Conservation (phyloP, 1,140 invertebrate genomes). For the Drosophila suzukii region DNA sequence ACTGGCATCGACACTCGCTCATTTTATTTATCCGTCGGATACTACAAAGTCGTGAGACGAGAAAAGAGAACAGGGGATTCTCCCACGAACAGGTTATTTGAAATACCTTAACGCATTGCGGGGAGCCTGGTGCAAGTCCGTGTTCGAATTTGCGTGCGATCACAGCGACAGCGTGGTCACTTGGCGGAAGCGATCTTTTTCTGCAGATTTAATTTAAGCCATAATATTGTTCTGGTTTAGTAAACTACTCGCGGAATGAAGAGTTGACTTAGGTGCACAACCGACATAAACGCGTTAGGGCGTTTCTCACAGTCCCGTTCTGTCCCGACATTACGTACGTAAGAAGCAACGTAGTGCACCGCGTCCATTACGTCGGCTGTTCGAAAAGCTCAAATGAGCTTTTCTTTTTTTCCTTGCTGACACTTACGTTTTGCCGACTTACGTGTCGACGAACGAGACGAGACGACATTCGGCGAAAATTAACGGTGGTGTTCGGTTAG, state of each 20-base stretch:
- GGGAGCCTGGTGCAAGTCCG: not conserved
- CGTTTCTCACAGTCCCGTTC: constrained; percentile 13
- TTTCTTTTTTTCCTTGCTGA: constrained; percentile 7
- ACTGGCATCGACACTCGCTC: constrained; percentile 7
- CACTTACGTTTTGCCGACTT: too few relatives aligned
- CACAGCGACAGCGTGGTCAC: not conserved
- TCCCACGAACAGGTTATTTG: not conserved
- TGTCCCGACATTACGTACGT: not conserved
- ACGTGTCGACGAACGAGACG: too few relatives aligned
- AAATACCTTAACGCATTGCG: constrained; percentile 24
- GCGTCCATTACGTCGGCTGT: not conserved
- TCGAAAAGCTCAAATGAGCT: constrained; percentile 17
- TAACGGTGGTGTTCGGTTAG: too few relatives aligned
- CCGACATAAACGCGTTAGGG: constrained; percentile 8
- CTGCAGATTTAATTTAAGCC: not conserved
- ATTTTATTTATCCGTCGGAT: constrained; percentile 14
- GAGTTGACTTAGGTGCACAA: not conserved
- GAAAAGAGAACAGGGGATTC: not conserved
- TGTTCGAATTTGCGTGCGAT: not conserved
- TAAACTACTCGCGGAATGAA: not conserved
- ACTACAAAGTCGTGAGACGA: not conserved
- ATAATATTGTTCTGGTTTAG: too few relatives aligned
- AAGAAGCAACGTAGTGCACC: constrained; percentile 3
- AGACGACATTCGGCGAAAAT: too few relatives aligned
- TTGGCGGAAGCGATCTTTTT: not conserved